Evolutionary conservation across 2,797 vertebrate species (phyloP).

Genomic region (Sebastes hubbsi): DNA sequence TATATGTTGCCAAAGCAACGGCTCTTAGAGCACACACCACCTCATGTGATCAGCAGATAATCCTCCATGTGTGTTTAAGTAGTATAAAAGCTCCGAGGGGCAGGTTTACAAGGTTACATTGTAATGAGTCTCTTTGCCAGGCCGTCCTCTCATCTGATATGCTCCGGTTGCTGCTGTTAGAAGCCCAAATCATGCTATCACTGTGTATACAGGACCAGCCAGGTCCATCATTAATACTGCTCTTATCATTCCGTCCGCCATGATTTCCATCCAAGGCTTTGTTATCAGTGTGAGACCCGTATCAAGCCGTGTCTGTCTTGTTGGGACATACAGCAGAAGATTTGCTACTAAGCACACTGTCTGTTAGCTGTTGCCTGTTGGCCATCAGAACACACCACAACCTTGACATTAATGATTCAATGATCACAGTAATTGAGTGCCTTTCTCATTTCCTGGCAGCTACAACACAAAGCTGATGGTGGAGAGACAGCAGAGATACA

Average conservation of each 20-base stretch:
- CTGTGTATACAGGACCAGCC: slow-evolving; percentile 69
- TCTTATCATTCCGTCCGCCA: slow-evolving; percentile 74
- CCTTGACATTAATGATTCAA: slow-evolving; percentile 81
- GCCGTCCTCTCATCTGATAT: slow-evolving; percentile 71
- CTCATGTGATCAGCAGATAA: slow-evolving; percentile 51
- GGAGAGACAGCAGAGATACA: slow-evolving; percentile 59
- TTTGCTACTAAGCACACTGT: slow-evolving; percentile 68
- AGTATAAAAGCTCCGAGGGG: slow-evolving; percentile 58
- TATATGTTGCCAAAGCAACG: neutral
- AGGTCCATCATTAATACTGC: slow-evolving; percentile 76
- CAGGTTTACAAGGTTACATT: slow-evolving; percentile 76
- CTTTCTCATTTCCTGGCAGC: slow-evolving; percentile 81
- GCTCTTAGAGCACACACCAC: slow-evolving; percentile 5
- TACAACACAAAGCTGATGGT: slow-evolving; percentile 64
- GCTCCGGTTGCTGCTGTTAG: slow-evolving; percentile 64
- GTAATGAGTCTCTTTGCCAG: slow-evolving; percentile 65
- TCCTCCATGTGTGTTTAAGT: slow-evolving; percentile 50
- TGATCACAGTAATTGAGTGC: slow-evolving; percentile 80
- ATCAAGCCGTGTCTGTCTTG: slow-evolving; percentile 73
- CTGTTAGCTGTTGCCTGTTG: slow-evolving; percentile 66
- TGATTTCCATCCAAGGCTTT: slow-evolving; percentile 71
- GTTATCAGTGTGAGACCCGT: slow-evolving; percentile 73
- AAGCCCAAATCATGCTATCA: slow-evolving; percentile 69
- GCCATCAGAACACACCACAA: slow-evolving; percentile 67
- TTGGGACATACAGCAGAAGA: slow-evolving; percentile 64